Base-by-base conservation (phyloP, 2,888 invertebrate species). In the Choristoneura rosaceana region DNA sequence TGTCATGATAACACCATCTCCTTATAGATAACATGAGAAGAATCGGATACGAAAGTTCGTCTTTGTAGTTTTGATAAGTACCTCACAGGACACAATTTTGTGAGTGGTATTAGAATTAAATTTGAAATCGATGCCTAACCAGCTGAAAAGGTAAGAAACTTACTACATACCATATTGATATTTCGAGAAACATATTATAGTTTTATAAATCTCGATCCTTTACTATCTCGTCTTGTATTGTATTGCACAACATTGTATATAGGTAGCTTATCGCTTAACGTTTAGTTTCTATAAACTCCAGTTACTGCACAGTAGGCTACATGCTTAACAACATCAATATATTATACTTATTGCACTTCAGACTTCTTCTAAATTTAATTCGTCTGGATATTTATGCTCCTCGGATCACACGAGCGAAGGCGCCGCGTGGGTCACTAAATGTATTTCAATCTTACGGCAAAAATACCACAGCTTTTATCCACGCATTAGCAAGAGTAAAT, bases 1-100 rank as follows among this genome's bases (percentile, higher is more conserved):
- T 90, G 89, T 91, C 90, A 89, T 80, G 92, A 92, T 92, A 92
- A 85, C 78, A 78, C 73, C 70, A 58, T 71, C 77, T 79, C 79
- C 70, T 73, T 74, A 69, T 70, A 80, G 81, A 84, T 82, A 78
- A 76, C 70, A 67, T 70, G 70, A 77, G 76, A 74, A 69, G 71
- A 65, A 70, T 70, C 34, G 61, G 60, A 61, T 59, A 60, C 47
- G 70, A 68, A 74, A 62, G 63, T 66, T 61, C 55, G n/a, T 74
- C 74, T 74, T 71, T 67, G 61, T 69, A 66, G 69, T 65, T 52
- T 65, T 55, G 61, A 68, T 25, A 55, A 25, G 55, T 69, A 45
- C 34, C 63, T 50, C 10, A 25, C 25, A 69, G 65, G 63, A 63
- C 73, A 17, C 62, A 55, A 73, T 63, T 59, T 64, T 61, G 68